phyloP scores from a whole-genome alignment of 2,113 vertebrate genomes.

The Acrocephalus kingi region DNA sequence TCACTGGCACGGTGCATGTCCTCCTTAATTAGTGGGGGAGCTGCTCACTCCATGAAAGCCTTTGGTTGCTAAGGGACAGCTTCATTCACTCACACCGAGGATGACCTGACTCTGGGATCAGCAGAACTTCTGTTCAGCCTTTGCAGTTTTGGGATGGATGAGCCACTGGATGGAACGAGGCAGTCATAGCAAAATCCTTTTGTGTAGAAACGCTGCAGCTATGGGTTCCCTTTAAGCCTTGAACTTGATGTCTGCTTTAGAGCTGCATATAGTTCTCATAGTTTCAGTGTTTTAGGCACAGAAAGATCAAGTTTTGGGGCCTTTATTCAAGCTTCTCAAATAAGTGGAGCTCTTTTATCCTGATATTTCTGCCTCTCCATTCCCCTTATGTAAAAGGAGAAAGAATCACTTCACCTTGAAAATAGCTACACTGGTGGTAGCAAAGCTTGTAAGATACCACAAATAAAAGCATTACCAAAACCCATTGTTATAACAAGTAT shows the following conservation, averaged over 20 bases:
- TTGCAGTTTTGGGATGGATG: not conserved
- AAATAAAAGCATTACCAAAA: not conserved
- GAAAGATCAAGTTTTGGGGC: not conserved
- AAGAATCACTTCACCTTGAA: not conserved
- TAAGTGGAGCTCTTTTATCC: not conserved
- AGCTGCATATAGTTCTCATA: not conserved
- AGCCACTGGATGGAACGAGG: not conserved
- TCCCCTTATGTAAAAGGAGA: not conserved
- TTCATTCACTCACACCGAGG: not conserved
- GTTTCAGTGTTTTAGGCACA: not conserved
- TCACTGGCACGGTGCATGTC: not conserved
- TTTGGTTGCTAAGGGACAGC: not conserved
- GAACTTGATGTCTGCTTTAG: not conserved
- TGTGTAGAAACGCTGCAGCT: not conserved
- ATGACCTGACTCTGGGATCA: not conserved
- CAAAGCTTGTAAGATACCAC: not conserved
- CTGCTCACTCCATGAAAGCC: not conserved
- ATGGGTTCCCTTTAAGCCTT: not conserved
- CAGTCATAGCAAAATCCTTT: not conserved
- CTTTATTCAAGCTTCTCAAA: not conserved
- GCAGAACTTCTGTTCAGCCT: not conserved
- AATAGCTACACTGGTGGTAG: not conserved
- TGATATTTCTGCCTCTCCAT: not conserved
- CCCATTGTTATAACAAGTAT: not conserved
- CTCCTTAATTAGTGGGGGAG: not conserved